phyloP scores from a whole-genome alignment of 2,888 invertebrate species.

The Leistus spinibarbis region DNA sequence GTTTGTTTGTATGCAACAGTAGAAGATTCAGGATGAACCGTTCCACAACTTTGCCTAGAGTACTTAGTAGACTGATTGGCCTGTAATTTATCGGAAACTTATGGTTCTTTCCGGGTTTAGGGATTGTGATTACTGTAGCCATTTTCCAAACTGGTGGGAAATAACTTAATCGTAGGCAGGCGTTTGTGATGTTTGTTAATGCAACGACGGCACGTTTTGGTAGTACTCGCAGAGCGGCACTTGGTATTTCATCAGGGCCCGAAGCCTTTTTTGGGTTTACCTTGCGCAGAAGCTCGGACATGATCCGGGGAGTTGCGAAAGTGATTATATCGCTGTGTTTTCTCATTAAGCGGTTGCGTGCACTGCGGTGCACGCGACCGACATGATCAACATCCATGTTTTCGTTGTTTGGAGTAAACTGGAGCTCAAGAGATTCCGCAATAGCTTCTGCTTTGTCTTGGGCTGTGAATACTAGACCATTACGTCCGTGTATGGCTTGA shows the following conservation, averaged over 20 bases:
- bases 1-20: slow-evolving; percentile 16
- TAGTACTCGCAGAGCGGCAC: neutral
- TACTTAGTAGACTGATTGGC: slow-evolving; percentile 45
- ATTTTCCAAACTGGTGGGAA: slow-evolving; percentile 38
- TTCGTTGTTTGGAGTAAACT: slow-evolving; percentile 18
- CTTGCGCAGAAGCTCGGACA: neutral
- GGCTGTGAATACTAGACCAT: slow-evolving; percentile 20
- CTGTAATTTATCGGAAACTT: slow-evolving; percentile 42
- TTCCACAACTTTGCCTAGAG: slow-evolving; percentile 44
- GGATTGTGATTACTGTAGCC: slow-evolving; percentile 23
- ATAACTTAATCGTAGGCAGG: slow-evolving; percentile 3
- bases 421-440: slow-evolving; percentile 16
- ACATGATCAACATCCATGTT: slow-evolving; percentile 19
- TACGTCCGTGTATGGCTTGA: slow-evolving; percentile 5
- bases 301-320: neutral
- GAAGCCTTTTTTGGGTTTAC: neutral
- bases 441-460: slow-evolving; percentile 22
- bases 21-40: slow-evolving; percentile 39
- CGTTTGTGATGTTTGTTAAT: slow-evolving; percentile 23
- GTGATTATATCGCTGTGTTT: neutral
- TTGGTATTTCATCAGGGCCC: neutral
- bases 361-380: neutral
- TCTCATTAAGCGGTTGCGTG: neutral
- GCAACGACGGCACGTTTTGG: neutral
- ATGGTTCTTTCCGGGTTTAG: slow-evolving; percentile 18